Conservation (phyloP, 1,140 invertebrate genomes). For the Chironomus tepperi region DNA sequence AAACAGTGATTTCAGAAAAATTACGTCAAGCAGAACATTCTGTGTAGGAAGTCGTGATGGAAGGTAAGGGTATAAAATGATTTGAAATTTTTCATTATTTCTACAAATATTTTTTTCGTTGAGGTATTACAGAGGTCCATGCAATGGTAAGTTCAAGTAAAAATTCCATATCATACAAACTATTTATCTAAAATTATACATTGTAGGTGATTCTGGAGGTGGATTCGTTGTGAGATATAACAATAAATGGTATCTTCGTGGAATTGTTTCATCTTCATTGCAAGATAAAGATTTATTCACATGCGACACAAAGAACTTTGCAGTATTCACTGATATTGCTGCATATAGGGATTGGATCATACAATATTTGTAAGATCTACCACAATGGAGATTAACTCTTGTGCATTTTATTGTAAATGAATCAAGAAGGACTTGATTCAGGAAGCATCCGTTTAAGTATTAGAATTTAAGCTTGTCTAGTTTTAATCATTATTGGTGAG, state of each 20-base stretch:
- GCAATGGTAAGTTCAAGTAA: constrained; percentile 27
- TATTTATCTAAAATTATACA: no score
- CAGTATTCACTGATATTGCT: constrained; percentile 27
- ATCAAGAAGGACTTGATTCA: no score
- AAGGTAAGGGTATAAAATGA: not conserved
- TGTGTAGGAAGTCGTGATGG: constrained; percentile 38
- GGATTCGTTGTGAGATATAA: constrained; percentile 36
- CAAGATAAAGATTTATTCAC: constrained; percentile 28
- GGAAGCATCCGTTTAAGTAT: no score
- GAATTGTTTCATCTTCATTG: constrained; percentile 34
- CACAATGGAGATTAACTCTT: no score
- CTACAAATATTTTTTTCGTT: not conserved
- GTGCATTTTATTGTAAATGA: no score
- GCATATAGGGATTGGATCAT: constrained; percentile 27
- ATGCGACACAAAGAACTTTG: constrained; percentile 27
- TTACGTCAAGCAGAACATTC: constrained; percentile 36
- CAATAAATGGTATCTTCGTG: constrained; percentile 35
- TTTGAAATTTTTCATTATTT: not conserved
- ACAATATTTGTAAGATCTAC: not conserved
- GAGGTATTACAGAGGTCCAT: constrained; percentile 31
- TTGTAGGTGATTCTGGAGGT: constrained; percentile 39
- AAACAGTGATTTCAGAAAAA: constrained; percentile 30
- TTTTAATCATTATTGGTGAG: no score
- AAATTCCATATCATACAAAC: no score
- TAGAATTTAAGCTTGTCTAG: no score